phyloP scores from a whole-genome alignment of 2,888 invertebrate species.

The Ichneumoninae sp. region DNA sequence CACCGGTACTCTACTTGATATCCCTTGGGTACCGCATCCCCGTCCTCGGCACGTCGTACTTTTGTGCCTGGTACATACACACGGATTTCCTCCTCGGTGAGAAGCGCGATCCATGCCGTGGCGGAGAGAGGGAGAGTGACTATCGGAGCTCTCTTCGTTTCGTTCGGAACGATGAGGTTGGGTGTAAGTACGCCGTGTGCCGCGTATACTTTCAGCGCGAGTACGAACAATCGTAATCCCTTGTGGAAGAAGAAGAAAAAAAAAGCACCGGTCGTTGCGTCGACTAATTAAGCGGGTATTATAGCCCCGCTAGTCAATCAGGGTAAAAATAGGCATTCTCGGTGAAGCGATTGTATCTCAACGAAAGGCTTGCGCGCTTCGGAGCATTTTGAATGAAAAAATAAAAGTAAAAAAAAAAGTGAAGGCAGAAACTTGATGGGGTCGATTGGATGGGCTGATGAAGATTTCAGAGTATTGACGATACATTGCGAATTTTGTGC shows the following conservation, averaged over 20 bases:
- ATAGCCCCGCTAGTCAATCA: slow-evolving; percentile 31
- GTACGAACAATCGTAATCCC: slow-evolving; percentile 55
- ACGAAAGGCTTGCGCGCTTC: background rate
- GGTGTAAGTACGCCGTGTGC: background rate
- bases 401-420: background rate
- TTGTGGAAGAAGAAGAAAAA: slow-evolving; percentile 49
- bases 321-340: slow-evolving; percentile 47
- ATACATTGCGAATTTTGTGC: too few relatives aligned
- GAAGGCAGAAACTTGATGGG: background rate
- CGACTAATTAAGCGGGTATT: slow-evolving; percentile 75
- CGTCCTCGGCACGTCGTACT: slow-evolving; percentile 70
- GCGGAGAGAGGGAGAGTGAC: slow-evolving; percentile 15
- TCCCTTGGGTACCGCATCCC: slow-evolving; percentile 75
- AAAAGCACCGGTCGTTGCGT: slow-evolving; percentile 71
- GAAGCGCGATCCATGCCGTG: slow-evolving; percentile 39
- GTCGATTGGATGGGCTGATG: background rate
- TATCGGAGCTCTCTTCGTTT: slow-evolving; percentile 60
- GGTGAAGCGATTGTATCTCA: slow-evolving; percentile 48
- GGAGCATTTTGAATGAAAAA: background rate
- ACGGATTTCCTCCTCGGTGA: slow-evolving; percentile 26
- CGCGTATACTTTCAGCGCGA: slow-evolving; percentile 33
- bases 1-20: slow-evolving; percentile 81
- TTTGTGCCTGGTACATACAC: slow-evolving; percentile 26
- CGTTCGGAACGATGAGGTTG: slow-evolving; percentile 29
- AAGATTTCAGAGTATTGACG: background rate